A percentile compares a stretch with the other conserved stretches of the same genome.
These are phyloP conservation scores for Arbacia lixula DNA, from an alignment of 53 echinoderm and acorn worm species.

Conservation along the genomic window DNA sequence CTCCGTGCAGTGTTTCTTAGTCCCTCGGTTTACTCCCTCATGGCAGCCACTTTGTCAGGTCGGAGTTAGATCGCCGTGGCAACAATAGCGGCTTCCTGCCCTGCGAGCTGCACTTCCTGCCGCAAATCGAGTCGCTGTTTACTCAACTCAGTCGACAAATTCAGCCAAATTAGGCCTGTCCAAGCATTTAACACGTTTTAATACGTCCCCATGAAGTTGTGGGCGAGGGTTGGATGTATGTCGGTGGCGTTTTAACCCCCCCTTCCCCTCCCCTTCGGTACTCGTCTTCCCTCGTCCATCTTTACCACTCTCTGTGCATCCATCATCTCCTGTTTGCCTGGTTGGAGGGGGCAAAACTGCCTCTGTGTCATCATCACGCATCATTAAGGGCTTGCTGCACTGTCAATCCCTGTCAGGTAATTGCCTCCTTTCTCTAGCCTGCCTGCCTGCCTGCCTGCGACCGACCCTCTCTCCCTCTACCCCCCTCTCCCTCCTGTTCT, in stretches of 20 bases:
- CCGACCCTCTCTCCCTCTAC: not conserved
- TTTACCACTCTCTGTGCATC: constrained; percentile 13
- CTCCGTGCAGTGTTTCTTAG: constrained; percentile 30
- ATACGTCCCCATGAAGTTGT: constrained; percentile 25
- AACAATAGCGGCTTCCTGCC: constrained; percentile 56
- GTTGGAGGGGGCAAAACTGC: constrained; percentile 4
- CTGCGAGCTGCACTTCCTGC: constrained; percentile 58
- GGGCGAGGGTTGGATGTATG: constrained; percentile 2
- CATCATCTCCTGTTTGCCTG: constrained; percentile 56
- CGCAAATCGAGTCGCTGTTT: constrained; percentile 41
- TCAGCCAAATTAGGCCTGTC: constrained; percentile 56
- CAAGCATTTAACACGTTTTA: constrained; percentile 62
- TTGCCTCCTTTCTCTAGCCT: constrained; percentile 39
- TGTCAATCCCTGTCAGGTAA: constrained; percentile 54
- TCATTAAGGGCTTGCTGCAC: constrained; percentile 47
- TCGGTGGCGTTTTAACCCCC: not conserved
- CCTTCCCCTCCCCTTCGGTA: not conserved
- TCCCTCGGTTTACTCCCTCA: constrained; percentile 43
- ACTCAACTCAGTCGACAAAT: constrained; percentile 44
- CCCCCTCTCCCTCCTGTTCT: too few species aligned
- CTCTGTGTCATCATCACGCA: constrained; percentile 53
- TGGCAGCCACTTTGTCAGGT: constrained; percentile 35
- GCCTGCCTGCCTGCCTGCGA: not conserved
- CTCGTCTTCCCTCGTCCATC: not conserved
- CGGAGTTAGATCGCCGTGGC: constrained; percentile 37